phyloP scores from a whole-genome alignment of 2,888 invertebrate genomes.

The Aromia moschata region DNA sequence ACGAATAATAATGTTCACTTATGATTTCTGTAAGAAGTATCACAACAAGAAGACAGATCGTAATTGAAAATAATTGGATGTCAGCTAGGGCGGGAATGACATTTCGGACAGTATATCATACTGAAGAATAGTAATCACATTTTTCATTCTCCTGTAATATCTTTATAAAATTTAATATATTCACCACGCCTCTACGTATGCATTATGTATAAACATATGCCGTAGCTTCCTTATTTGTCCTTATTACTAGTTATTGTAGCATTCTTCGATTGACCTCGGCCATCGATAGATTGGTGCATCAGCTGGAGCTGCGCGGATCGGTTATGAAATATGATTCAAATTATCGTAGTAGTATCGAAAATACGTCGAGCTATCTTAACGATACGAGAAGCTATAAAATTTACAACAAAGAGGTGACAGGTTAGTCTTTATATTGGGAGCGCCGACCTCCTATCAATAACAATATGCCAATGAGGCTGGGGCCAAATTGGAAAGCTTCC shows the following conservation, averaged over 20 bases:
- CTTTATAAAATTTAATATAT: no score
- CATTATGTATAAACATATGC: no score
- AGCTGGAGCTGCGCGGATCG: conserved; percentile 2
- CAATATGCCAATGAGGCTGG: background rate
- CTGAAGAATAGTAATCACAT: no score
- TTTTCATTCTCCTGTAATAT: no score
- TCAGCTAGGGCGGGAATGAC: no score
- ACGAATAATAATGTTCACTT: no score
- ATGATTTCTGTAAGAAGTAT: no score
- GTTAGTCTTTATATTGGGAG: conserved; percentile 8
- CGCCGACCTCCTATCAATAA: conserved; percentile 15
- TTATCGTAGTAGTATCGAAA: conserved; percentile 5
- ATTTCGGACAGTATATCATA: no score
- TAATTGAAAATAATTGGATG: no score
- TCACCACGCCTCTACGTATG: no score
- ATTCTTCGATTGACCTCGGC: conserved; percentile 21
- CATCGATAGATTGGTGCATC: conserved; percentile 8
- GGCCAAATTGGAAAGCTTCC: conserved; percentile 5
- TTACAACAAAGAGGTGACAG: conserved; percentile 7
- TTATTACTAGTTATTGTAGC: conserved; percentile 1
- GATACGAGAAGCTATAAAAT: conserved; percentile 6
- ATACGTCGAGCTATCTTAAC: conserved; percentile 1
- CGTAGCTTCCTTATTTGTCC: background rate
- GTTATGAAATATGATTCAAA: conserved; percentile 2
- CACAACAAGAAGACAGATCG: no score